These are phyloP conservation scores for Melanostigma gelatinosum DNA, from an alignment of 2,113 vertebrate species.

Conservation along the genomic window DNA sequence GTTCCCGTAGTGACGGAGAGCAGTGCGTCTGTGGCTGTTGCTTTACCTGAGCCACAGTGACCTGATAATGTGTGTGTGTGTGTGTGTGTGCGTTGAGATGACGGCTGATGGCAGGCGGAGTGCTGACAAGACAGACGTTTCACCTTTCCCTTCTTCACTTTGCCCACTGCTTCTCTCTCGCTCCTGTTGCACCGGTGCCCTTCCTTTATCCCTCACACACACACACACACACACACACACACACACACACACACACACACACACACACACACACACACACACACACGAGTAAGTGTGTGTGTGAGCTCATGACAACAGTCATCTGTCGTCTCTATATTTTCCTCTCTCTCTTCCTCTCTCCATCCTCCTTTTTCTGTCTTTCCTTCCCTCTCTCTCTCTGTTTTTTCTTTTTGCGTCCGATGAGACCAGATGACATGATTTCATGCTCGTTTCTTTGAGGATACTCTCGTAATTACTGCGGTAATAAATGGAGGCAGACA, in stretches of 20 bases:
- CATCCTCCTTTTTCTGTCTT: neutral
- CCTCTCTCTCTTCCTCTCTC: neutral
- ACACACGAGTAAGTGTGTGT: neutral
- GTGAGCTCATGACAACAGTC: neutral
- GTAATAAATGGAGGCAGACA: slow-evolving; percentile 29
- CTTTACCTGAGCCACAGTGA: slow-evolving; percentile 19
- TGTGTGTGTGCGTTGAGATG: slow-evolving; percentile 46
- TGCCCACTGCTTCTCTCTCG: slow-evolving; percentile 19
- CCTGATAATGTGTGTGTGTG: slow-evolving; percentile 9
- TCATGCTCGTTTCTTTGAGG: slow-evolving; percentile 32
- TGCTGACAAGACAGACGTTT: slow-evolving; percentile 65
- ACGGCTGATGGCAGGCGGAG: slow-evolving; percentile 54
- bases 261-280: no score
- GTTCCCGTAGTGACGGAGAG: slow-evolving; percentile 2
- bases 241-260: neutral
- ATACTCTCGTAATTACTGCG: slow-evolving; percentile 33
- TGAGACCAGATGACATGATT: slow-evolving; percentile 36
- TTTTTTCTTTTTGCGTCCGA: neutral
- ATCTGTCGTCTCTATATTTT: neutral
- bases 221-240: no score
- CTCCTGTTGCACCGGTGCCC: slow-evolving; percentile 37
- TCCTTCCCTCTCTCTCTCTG: neutral
- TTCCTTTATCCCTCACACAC: neutral
- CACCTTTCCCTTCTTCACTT: slow-evolving; percentile 57
- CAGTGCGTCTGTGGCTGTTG: neutral